Percentiles rank a stretch among this genome's conserved stretches.
These are phyloP conservation scores for Hartigia nigra DNA, from an alignment of 2,888 invertebrate species.

Conservation along the genomic window DNA sequence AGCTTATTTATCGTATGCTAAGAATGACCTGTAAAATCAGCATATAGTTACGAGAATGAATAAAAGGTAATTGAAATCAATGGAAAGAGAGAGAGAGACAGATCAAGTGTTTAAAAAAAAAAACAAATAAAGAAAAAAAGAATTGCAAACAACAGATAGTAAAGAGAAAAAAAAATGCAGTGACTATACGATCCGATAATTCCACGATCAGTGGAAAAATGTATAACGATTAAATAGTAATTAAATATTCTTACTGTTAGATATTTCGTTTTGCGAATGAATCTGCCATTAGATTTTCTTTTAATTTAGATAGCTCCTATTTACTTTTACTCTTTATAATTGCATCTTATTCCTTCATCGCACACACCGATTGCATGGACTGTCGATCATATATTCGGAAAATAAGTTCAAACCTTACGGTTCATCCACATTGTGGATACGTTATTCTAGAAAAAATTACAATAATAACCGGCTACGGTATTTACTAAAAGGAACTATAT, in stretches of 20 bases:
- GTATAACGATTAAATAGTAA: background rate
- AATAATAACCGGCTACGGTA: slow-evolving; percentile 28
- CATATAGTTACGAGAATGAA: background rate
- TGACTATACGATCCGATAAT: no score
- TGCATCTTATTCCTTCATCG: background rate
- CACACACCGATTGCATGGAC: background rate
- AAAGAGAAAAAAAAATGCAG: background rate
- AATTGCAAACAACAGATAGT: background rate
- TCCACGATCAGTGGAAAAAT: no score
- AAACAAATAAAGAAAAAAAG: background rate
- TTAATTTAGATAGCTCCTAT: background rate
- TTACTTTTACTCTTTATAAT: background rate
- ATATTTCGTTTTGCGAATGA: background rate
- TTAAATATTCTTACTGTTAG: background rate
- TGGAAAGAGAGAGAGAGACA: background rate
- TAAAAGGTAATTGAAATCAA: background rate
- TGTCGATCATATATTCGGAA: background rate
- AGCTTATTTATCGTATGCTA: background rate
- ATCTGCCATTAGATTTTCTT: background rate
- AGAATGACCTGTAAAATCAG: background rate
- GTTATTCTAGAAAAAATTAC: slow-evolving; percentile 23
- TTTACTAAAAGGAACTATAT: slow-evolving; percentile 36
- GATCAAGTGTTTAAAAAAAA: background rate
- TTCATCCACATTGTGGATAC: slow-evolving; percentile 35
- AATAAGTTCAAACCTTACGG: slow-evolving; percentile 19